Conservation (phyloP, 1,140 invertebrate species). For the Apis laboriosa region DNA sequence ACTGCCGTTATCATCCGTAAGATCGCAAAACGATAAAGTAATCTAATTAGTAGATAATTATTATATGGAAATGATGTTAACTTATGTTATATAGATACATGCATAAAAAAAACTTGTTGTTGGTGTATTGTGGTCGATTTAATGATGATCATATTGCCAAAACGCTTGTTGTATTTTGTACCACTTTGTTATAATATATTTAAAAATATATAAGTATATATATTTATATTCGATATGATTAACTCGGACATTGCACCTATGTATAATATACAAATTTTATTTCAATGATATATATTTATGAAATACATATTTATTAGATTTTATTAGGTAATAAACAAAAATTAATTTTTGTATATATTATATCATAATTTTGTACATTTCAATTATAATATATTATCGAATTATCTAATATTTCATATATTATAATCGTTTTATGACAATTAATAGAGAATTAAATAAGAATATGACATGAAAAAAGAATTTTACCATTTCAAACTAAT, state of each 20-base stretch:
- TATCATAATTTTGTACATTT: too few relatives aligned
- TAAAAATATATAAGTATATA: constrained; percentile 74
- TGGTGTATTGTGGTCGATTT: constrained; percentile 63
- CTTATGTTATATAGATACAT: constrained; percentile 68
- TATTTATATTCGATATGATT: background rate
- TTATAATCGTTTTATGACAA: too few relatives aligned
- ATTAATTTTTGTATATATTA: too few relatives aligned
- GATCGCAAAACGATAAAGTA: constrained; percentile 63
- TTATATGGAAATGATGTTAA: constrained; percentile 68
- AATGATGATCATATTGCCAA: constrained; percentile 68
- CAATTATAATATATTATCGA: too few relatives aligned
- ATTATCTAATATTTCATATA: too few relatives aligned
- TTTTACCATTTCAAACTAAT: too few relatives aligned
- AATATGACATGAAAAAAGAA: too few relatives aligned
- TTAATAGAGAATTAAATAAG: too few relatives aligned
- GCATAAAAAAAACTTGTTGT: constrained; percentile 49
- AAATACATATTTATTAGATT: background rate
- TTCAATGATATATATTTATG: background rate
- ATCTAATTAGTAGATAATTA: constrained; percentile 63
- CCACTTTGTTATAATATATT: constrained; percentile 80
- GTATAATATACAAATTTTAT: background rate
- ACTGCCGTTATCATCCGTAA: constrained; percentile 55
- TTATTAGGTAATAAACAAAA: too few relatives aligned
- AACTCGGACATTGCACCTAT: background rate
- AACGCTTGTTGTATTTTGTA: constrained; percentile 79